Conservation (phyloP, 1,140 invertebrate genomes). For the Drosophila takahashii region DNA sequence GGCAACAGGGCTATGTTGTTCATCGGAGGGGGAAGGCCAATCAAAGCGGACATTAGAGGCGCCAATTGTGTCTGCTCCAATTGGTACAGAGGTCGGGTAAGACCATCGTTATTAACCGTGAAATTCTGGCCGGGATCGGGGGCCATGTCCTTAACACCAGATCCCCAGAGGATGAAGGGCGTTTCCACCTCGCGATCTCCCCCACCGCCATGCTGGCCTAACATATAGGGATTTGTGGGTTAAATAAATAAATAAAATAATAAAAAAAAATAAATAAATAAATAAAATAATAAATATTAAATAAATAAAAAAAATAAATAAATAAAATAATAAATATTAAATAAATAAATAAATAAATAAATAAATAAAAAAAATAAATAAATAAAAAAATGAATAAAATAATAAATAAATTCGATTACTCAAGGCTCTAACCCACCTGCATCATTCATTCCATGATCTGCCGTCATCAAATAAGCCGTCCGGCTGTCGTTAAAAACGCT, state of each 20-base stretch:
- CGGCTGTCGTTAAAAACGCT: slow-evolving; percentile 90
- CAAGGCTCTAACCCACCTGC: slow-evolving; percentile 87
- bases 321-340: no score
- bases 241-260: no score
- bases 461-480: slow-evolving; percentile 96
- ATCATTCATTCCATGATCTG: slow-evolving; percentile 99
- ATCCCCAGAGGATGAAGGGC: slow-evolving; percentile 30
- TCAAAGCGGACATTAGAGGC: slow-evolving; percentile 76
- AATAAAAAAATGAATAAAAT: no score
- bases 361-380: no score
- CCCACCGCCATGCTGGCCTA: slow-evolving; percentile 92
- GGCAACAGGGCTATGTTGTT: slow-evolving; percentile 36
- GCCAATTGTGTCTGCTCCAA: slow-evolving; percentile 24
- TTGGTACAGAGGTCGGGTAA: neutral
- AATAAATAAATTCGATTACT: no score
- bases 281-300: no score
- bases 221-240: slow-evolving; percentile 10
- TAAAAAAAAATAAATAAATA: no score
- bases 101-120: slow-evolving; percentile 2
- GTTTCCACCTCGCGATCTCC: slow-evolving; percentile 8
- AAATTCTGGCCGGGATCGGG: neutral
- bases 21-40: slow-evolving; percentile 27
- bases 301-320: no score
- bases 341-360: no score
- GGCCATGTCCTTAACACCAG: slow-evolving; percentile 5